phyloP scores from a whole-genome alignment of 1,140 invertebrate species.

The Sinonovacula constricta region DNA sequence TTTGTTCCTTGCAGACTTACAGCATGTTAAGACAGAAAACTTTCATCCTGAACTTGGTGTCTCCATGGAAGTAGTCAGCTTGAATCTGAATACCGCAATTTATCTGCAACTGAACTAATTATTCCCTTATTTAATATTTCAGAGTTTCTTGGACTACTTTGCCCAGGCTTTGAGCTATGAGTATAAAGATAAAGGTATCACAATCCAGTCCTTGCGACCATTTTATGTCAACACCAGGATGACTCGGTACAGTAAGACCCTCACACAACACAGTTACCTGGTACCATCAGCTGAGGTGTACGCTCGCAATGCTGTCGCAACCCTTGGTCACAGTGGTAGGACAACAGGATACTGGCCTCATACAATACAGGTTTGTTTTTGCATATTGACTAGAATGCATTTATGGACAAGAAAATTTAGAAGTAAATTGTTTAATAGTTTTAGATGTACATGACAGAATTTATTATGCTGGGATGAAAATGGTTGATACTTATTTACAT shows the following conservation, averaged over 20 bases:
- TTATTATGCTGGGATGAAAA: too few species aligned
- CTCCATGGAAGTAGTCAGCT: too few species aligned
- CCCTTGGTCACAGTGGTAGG: slow-evolving; percentile 86
- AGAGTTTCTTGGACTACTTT: slow-evolving; percentile 84
- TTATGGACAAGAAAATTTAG: too few species aligned
- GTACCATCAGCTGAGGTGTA: slow-evolving; percentile 89
- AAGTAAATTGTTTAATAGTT: too few species aligned
- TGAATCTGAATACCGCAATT: too few species aligned
- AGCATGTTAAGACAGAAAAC: too few species aligned
- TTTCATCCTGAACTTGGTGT: too few species aligned
- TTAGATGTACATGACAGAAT: too few species aligned
- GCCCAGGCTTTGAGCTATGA: slow-evolving; percentile 88
- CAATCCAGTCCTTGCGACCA: slow-evolving; percentile 91
- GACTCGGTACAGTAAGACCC: slow-evolving; percentile 88
- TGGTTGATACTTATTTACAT: too few species aligned
- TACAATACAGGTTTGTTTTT: slow-evolving; percentile 88
- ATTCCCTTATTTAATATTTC: slow-evolving; percentile 43
- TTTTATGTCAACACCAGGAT: slow-evolving; percentile 94
- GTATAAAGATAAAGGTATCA: slow-evolving; percentile 86
- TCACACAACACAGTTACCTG: slow-evolving; percentile 86
- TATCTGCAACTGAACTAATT: too few species aligned
- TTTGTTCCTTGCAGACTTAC: too few species aligned
- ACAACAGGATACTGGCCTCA: slow-evolving; percentile 94
- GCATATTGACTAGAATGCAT: too few species aligned
- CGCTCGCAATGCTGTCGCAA: slow-evolving; percentile 87